Conservation (phyloP, 2,797 vertebrate species). For the Botia almorhae region DNA sequence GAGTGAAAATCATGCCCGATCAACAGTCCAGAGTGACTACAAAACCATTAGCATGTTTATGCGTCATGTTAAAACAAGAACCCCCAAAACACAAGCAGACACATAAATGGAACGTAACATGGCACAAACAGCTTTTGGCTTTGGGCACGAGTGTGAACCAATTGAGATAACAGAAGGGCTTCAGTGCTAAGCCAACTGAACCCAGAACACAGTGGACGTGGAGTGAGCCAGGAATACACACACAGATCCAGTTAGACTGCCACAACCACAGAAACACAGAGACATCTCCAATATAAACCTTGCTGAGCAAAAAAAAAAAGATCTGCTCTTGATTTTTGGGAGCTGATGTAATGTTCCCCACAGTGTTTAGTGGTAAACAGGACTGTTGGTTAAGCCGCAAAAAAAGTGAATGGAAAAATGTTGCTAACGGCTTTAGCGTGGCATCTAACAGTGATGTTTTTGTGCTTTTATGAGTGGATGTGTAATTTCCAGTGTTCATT, state of each 20-base stretch:
- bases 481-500: slow-evolving; percentile 51
- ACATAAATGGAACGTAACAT: slow-evolving; percentile 25
- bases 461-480: slow-evolving; percentile 14
- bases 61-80: slow-evolving; percentile 25
- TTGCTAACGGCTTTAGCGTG: slow-evolving; percentile 13
- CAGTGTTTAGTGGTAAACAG: slow-evolving; percentile 29
- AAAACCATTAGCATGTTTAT: slow-evolving; percentile 28
- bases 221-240: slow-evolving; percentile 20
- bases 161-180: slow-evolving; percentile 42
- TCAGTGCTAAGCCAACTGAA: slow-evolving; percentile 27
- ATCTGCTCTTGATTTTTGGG: slow-evolving; percentile 33
- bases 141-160: slow-evolving; percentile 46
- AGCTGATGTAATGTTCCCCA: slow-evolving; percentile 44
- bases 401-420: slow-evolving; percentile 36
- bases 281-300: slow-evolving; percentile 41
- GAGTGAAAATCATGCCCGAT: slow-evolving; percentile 10
- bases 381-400: background rate
- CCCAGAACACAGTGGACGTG: background rate
- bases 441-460: slow-evolving; percentile 26
- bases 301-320: slow-evolving; percentile 36
- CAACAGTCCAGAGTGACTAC: slow-evolving; percentile 12
- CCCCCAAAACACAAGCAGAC: slow-evolving; percentile 36
- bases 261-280: slow-evolving; percentile 43
- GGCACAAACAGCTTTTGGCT: slow-evolving; percentile 8
- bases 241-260: slow-evolving; percentile 9